Percentiles rank a stretch among this genome's conserved stretches.
Conservation (phyloP, 2,888 invertebrate genomes). For the Himalopsyche tibetana region DNA sequence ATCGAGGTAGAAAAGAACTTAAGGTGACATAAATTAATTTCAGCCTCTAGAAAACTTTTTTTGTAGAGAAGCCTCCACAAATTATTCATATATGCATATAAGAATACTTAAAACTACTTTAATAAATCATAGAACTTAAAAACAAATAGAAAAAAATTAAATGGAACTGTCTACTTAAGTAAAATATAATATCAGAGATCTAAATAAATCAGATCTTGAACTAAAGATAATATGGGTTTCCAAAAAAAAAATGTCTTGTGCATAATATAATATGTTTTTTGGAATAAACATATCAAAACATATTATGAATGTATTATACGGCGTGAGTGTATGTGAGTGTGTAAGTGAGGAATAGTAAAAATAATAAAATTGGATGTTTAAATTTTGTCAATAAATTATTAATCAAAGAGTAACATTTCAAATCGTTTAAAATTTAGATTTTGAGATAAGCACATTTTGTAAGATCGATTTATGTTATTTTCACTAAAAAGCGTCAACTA, state of each 20-base stretch:
- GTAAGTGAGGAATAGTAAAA: neutral
- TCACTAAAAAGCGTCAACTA: too few species aligned
- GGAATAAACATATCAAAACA: constrained; percentile 36
- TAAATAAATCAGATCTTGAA: neutral
- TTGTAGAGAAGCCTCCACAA: constrained; percentile 1
- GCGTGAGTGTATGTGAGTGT: neutral
- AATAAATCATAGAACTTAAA: constrained; percentile 17
- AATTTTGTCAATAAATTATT: neutral
- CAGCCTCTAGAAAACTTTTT: constrained; percentile 22
- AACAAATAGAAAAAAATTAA: constrained; percentile 27
- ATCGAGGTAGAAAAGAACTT: constrained; percentile 5
- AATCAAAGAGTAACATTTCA: too few species aligned
- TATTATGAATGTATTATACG: constrained; percentile 24
- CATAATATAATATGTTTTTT: constrained; percentile 14
- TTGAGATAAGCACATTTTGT: too few species aligned
- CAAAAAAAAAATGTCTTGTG: constrained; percentile 39
- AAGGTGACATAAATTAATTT: neutral
- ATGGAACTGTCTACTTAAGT: constrained; percentile 27
- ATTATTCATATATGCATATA: neutral
- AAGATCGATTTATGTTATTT: too few species aligned
- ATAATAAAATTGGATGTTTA: constrained; percentile 5
- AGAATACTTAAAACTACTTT: constrained; percentile 28
- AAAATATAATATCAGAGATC: constrained; percentile 22
- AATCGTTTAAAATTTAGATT: too few species aligned
- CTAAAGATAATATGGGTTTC: neutral